Conservation (phyloP, 1,140 invertebrate species). For the Drosophila prosaltans region DNA sequence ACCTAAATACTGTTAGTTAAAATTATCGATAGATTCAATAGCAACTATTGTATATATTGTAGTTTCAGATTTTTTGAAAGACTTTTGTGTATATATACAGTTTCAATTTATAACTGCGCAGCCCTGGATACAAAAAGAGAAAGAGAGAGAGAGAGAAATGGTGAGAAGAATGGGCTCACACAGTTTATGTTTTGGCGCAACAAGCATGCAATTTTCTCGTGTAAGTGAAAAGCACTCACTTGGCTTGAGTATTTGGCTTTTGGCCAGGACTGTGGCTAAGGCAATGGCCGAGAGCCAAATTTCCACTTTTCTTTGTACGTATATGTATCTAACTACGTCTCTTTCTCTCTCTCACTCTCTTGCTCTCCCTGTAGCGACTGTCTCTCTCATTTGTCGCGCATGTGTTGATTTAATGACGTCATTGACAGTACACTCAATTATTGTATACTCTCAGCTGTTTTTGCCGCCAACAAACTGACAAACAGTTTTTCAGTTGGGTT, state of each 20-base stretch:
- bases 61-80: too few relatives aligned
- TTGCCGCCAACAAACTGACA: conserved; percentile 46
- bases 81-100: too few relatives aligned
- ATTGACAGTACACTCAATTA: conserved; percentile 42
- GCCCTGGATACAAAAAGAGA: not conserved
- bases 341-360: conserved; percentile 14
- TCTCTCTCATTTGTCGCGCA: conserved; percentile 48
- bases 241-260: conserved; percentile 23
- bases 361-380: not conserved
- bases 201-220: conserved; percentile 60
- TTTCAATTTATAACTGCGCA: not conserved
- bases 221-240: conserved; percentile 17
- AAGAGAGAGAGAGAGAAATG: not conserved
- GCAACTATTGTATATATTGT: too few relatives aligned
- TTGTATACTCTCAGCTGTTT: conserved; percentile 66
- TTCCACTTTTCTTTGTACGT: conserved; percentile 9
- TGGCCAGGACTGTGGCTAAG: conserved; percentile 38
- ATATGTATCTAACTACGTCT: conserved; percentile 18
- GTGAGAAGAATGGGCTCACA: not conserved
- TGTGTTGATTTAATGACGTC: conserved; percentile 67
- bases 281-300: conserved; percentile 37
- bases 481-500: conserved; percentile 61
- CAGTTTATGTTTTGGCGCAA: conserved; percentile 45
- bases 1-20: too few relatives aligned
- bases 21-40: too few relatives aligned